Evolutionary conservation across 2,113 vertebrate genomes (phyloP).

Genomic region (Saccopteryx bilineata): DNA sequence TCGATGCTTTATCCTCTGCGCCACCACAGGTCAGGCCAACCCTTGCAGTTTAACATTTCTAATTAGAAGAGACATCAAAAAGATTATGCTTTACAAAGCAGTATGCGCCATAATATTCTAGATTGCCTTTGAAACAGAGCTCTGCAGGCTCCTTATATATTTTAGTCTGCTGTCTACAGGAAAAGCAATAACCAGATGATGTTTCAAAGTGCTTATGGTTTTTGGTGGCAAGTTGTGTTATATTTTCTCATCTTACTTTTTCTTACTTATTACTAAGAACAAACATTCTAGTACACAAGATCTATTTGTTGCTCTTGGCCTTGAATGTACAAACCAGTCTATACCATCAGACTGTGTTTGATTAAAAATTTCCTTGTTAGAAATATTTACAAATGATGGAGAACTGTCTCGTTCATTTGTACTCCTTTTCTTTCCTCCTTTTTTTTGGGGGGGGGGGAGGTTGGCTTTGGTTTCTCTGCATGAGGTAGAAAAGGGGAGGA

Average conservation of each 20-base stretch:
- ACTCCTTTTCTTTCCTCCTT: neutral
- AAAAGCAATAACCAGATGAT: constrained; percentile 61
- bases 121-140: constrained; percentile 56
- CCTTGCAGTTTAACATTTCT: constrained; percentile 73
- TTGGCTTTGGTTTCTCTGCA: neutral
- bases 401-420: neutral
- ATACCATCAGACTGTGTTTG: neutral
- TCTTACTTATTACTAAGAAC: constrained; percentile 58
- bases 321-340: neutral
- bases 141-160: constrained; percentile 10
- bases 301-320: neutral
- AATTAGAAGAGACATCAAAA: constrained; percentile 78
- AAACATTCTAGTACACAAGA: neutral
- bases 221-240: constrained; percentile 38
- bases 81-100: constrained; percentile 65
- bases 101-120: neutral
- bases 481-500: neutral
- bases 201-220: constrained; percentile 63
- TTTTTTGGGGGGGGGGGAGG: neutral
- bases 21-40: too few species aligned
- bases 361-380: constrained; percentile 25
- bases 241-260: constrained; percentile 65
- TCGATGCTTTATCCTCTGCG: too few species aligned
- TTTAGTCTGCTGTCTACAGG: constrained; percentile 52
- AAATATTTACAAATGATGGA: constrained; percentile 48